A percentile compares a stretch with the other conserved stretches of the same genome.
Conservation (phyloP, 2,113 vertebrate species). For the Petrocephalus zakoni region DNA sequence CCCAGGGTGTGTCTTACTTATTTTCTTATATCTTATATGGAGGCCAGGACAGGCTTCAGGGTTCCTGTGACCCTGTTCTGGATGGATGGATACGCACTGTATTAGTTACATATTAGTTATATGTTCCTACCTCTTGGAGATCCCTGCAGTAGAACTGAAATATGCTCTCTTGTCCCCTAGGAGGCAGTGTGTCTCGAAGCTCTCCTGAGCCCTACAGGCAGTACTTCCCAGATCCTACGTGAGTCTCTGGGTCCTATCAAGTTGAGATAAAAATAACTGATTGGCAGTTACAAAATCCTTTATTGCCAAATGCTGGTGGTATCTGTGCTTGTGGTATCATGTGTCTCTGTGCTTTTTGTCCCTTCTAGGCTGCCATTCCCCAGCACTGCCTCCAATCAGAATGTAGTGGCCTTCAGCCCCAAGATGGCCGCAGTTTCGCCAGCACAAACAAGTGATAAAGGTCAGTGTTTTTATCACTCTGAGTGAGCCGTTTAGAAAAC, state of each 20-base stretch:
- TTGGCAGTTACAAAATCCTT: neutral
- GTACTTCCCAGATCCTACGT: slow-evolving; percentile 24
- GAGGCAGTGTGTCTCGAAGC: neutral
- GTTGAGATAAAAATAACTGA: neutral
- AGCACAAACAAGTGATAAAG: slow-evolving; percentile 20
- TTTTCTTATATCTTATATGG: neutral
- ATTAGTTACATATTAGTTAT: neutral
- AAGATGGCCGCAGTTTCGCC: slow-evolving; percentile 4
- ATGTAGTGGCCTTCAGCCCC: slow-evolving; percentile 21
- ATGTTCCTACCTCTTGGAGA: neutral
- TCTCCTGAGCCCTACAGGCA: slow-evolving; percentile 8
- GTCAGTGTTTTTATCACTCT: slow-evolving; percentile 25
- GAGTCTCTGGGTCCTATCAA: neutral
- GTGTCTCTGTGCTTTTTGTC: slow-evolving; percentile 15
- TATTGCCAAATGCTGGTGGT: neutral
- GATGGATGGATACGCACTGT: neutral
- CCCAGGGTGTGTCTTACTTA: neutral
- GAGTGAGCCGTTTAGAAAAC: neutral
- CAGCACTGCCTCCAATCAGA: slow-evolving; percentile 19
- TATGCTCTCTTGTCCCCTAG: neutral
- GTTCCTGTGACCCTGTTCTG: neutral
- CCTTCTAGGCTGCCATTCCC: slow-evolving; percentile 23
- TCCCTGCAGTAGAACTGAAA: neutral
- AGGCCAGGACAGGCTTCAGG: neutral
- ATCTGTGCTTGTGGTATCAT: neutral